Base-by-base conservation (phyloP, 2,888 invertebrate species). In the Lagria hirta region DNA sequence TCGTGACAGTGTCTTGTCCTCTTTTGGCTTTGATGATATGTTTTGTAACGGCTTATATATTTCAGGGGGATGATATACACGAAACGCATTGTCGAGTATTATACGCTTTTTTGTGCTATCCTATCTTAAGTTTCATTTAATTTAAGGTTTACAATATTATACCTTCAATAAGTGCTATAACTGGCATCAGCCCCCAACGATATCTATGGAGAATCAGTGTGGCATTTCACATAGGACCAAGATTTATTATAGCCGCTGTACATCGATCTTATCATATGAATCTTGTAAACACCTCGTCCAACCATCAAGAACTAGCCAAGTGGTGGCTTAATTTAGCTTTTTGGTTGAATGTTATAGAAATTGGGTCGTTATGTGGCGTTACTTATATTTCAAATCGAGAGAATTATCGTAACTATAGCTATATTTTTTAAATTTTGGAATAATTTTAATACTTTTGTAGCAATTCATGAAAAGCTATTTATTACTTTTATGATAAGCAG, bases 91-190 rank as follows among this genome's bases (percentile, higher is more conserved):
- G 94, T 79, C 84, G 85, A 73, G 95, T 95, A 77, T 82, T 86
- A 6, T 18, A 7, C 7, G 20, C 20, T 18, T 5, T 18, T 18
- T 18, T 18, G 5, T 18, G 5, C 7, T 5, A 6, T 18, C 7
- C 7, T 18, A 18, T 8, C 8, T 5, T 8, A 24, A 24, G 13
- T 18, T 4, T 12, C 11, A n/a, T 14, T 33, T 17, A 37, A 7
- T 37, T 43, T 3, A 71, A 94, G 94, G 94, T 93, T 41, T 91
- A 89, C 72, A 95, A 95, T 73, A 83, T 92, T 71, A 86, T 95
- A 68, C 94, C 95, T 64, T 93, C 93, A 61, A 93, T 94, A 75
- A 94, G 93, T 79, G 91, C 95, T 54, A 90, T 95, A 70, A 95
- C 94, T 49, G 94, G 94, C 34, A 84, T 94, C 57, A 88, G 89